Evolutionary conservation across 2,113 vertebrate genomes (phyloP), one percentile per base, ranked within the genome.

Genomic region (Nesospiza acunhae): DNA sequence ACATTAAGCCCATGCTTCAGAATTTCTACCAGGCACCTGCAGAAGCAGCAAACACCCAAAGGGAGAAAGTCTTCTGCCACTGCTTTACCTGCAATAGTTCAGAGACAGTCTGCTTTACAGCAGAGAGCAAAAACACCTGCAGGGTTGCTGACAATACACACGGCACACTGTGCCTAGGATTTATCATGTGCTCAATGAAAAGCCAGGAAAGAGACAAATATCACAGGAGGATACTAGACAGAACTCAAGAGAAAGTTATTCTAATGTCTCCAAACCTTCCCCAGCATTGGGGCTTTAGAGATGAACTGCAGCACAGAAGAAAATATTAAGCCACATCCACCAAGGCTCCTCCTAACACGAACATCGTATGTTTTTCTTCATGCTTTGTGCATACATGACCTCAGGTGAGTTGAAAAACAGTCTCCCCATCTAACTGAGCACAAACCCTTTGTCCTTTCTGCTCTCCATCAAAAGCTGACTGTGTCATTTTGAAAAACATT

Each of bases 321-420:
- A 19, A 68, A 0, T 15, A 59, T 30, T 73, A 7, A 60, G 26
- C 24, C 17, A 35, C 31, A 49, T 23, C 24, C 30, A 52, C 55
- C 27, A 66, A 28, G 13, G 62, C 28, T 69, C 21, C 24, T 63
- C 15, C 23, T 62, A 59, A 87, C 11, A 50, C 0, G 9, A 41
- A n/a, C 16, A 41, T 11, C 7, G 9, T 30, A 33, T 44, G 26
- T 10, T 22, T 68, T 52, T 28, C 49, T 6, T 1, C 7, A 33
- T 5, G 7, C 27, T 39, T 53, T 47, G 23, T 30, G 18, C 21
- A 20, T 15, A 33, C 0, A 1, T 11, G 10, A 17, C 17, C 37
- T 73, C 22, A 53, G 42, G 6, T 10, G 41, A n/a, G 24, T 35
- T 66, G 27, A 68, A 68, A 73, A 49, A 9, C 11, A 59, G 33